These are phyloP conservation scores for Hyalella azteca DNA, from an alignment of 2,888 invertebrate species.

Conservation along the genomic window DNA sequence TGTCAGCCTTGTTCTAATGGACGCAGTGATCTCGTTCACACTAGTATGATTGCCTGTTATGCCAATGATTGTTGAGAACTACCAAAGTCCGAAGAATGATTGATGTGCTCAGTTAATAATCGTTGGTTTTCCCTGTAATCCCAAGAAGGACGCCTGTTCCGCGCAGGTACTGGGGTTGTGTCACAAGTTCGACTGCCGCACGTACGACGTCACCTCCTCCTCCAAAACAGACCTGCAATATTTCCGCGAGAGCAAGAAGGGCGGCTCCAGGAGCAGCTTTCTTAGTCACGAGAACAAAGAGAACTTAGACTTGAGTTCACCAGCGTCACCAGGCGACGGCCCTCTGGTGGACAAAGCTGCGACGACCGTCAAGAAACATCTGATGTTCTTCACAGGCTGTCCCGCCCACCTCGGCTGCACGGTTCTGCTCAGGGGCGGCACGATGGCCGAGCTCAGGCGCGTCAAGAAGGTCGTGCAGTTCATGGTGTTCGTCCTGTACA, in stretches of 20 bases:
- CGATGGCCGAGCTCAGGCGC: constrained; percentile 74
- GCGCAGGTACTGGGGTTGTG: constrained; percentile 78
- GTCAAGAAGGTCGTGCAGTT: constrained; percentile 84
- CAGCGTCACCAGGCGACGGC: not conserved
- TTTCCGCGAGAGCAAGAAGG: not conserved
- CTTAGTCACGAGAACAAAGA: not conserved
- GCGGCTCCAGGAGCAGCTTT: not conserved
- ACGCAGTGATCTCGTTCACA: too few relatives aligned
- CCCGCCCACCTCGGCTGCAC: constrained; percentile 85
- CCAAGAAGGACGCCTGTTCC: too few relatives aligned
- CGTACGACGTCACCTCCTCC: constrained; percentile 62
- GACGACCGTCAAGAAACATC: constrained; percentile 71
- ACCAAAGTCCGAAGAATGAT: too few relatives aligned
- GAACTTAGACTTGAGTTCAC: not conserved
- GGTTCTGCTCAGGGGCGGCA: constrained; percentile 76
- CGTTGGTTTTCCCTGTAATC: too few relatives aligned
- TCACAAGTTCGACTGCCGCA: constrained; percentile 75
- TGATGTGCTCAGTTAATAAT: too few relatives aligned
- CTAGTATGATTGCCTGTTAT: too few relatives aligned
- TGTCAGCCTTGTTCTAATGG: too few relatives aligned
- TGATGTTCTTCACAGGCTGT: constrained; percentile 94
- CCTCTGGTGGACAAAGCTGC: constrained; percentile 1
- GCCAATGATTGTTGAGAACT: too few relatives aligned
- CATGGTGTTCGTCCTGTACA: constrained; percentile 84
- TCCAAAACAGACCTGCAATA: not conserved